Base-by-base conservation (phyloP, 2,113 vertebrate genomes). In the Tenebrosternarchus preto region DNA sequence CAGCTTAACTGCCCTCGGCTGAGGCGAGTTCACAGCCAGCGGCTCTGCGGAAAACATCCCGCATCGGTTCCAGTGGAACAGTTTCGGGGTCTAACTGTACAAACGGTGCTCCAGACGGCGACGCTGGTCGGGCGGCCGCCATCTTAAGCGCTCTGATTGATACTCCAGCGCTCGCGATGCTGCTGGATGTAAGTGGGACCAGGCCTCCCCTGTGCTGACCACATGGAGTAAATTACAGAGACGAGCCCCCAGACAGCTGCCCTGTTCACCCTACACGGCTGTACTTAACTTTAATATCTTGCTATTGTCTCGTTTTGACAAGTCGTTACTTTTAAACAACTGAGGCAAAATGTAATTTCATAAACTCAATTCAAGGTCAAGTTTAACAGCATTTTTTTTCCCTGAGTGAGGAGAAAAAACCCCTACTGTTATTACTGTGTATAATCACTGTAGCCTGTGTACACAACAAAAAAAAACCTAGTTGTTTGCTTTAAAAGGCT, bases 151-250 rank as follows among this genome's bases (percentile, higher is more conserved):
- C 78, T 53, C 84, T 92, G 87, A 91, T 87, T 91, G 90, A 91
- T 90, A 87, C 87, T 87, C 83, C 87, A 90, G 90, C 83, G 78
- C 63, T 83, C 85, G 19, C 68, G 82, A 87, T 88, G 86, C 87
- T 90, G 84, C 86, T 87, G 85, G 88, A 78, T 88, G 89, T 50
- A 91, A 89, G 88, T 86, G 89, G 90, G 87, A 92, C 86, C 83
- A 84, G 77, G 74, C 84, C 80, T 73, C 90, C 82, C 87, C 87
- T 87, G 89, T 27, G 82, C 87, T 92, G 88, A 89, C 91, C 91
- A 82, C 91, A 90, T 83, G 84, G 85, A 88, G 88, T 91, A 91
- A 91, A 92, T 91, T 88, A 89, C 86, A 87, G 85, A 85, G 88
- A 89, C 85, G 86, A 85, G 81, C 25, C 82, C 86, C 59, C 75